These are phyloP conservation scores for Pelecanus crispus DNA, from an alignment of 2,113 vertebrate species.

Conservation along the genomic window DNA sequence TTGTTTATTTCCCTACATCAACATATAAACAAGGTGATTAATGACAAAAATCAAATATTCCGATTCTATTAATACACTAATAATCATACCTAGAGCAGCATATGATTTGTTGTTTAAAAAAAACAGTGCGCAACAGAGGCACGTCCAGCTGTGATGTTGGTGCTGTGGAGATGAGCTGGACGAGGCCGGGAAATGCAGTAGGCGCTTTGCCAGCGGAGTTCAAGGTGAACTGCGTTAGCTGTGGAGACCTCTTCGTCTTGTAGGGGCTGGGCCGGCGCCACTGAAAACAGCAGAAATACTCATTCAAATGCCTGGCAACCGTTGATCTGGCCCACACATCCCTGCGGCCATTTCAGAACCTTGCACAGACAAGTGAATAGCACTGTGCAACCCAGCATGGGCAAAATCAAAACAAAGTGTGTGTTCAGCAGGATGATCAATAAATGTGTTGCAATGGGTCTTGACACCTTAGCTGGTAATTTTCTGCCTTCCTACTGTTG, in stretches of 20 bases:
- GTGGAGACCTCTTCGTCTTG: fast-evolving
- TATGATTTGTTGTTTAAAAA: not conserved
- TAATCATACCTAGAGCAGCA: not conserved
- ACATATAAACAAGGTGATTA: not conserved
- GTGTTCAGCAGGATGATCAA: not conserved
- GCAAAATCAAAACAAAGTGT: not conserved
- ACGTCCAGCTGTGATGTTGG: not conserved
- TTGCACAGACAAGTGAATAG: not conserved
- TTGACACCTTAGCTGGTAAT: not conserved
- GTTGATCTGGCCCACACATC: fast-evolving
- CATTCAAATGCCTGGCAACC: fast-evolving
- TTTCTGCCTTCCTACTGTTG: not conserved
- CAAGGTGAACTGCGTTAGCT: not conserved
- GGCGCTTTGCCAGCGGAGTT: not conserved
- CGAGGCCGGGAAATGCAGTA: fast-evolving
- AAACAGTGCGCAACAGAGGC: not conserved
- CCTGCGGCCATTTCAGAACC: not conserved
- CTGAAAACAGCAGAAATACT: not conserved
- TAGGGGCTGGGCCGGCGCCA: not conserved
- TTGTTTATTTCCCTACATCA: not conserved
- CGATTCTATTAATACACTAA: not conserved
- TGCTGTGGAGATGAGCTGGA: not conserved
- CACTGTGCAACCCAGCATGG: not conserved
- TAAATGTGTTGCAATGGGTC: not conserved
- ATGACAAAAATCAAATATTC: not conserved